Conservation (phyloP, 2,113 vertebrate genomes). For the Eleginops maclovinus region DNA sequence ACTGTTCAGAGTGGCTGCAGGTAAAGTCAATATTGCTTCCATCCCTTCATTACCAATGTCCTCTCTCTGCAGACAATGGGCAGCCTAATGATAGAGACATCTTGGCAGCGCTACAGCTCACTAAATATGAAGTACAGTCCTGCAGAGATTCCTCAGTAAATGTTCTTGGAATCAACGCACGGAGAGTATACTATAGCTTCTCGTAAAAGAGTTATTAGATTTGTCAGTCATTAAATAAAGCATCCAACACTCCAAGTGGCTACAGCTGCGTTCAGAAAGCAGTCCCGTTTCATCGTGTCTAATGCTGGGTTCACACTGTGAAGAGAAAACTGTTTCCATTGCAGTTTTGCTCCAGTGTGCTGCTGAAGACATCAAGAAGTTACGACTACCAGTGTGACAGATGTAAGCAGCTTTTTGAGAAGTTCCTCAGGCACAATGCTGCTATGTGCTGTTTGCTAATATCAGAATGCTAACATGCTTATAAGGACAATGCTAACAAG, state of each 20-base stretch:
- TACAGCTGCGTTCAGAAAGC: slow-evolving; percentile 56
- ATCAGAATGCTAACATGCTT: not conserved
- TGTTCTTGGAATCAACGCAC: slow-evolving; percentile 29
- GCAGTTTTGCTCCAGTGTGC: slow-evolving; percentile 6
- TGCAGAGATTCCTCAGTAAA: slow-evolving; percentile 43
- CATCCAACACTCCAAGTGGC: slow-evolving; percentile 33
- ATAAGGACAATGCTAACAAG: not conserved
- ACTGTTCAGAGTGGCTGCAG: not conserved
- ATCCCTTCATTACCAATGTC: slow-evolving; percentile 11
- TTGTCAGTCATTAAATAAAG: slow-evolving; percentile 54
- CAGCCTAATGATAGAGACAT: slow-evolving; percentile 36
- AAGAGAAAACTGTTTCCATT: slow-evolving; percentile 8
- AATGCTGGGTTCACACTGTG: slow-evolving; percentile 19
- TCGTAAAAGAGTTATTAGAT: slow-evolving; percentile 44
- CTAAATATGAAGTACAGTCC: slow-evolving; percentile 33
- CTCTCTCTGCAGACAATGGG: slow-evolving; percentile 17
- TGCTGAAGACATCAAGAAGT: slow-evolving; percentile 6
- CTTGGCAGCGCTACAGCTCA: slow-evolving; percentile 30
- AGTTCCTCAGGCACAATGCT: no score
- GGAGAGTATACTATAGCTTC: slow-evolving; percentile 38
- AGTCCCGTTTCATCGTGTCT: slow-evolving; percentile 30
- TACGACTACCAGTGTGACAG: not conserved
- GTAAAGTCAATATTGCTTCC: slow-evolving; percentile 7
- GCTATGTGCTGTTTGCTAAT: not conserved
- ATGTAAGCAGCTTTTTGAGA: not conserved